Conservation (phyloP, 2,113 vertebrate genomes). For the Sclerurus mexicanus region DNA sequence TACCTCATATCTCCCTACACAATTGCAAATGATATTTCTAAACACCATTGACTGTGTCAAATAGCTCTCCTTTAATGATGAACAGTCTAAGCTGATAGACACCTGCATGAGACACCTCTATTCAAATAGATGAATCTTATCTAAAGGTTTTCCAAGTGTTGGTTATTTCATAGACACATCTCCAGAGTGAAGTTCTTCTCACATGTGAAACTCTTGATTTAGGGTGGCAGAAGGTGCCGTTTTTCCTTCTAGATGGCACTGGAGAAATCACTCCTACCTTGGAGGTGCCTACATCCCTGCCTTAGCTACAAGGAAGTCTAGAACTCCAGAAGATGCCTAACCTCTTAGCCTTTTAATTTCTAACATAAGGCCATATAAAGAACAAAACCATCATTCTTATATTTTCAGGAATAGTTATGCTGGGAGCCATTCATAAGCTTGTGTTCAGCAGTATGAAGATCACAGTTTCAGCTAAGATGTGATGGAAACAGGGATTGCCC, state of each 20-base stretch:
- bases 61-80: neutral
- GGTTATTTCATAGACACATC: neutral
- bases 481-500: neutral
- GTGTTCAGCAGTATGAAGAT: neutral
- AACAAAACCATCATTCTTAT: neutral
- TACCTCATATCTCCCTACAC: neutral
- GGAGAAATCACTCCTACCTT: neutral
- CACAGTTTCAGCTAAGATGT: neutral
- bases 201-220: accelerated
- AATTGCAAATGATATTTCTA: neutral
- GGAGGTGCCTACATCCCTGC: neutral
- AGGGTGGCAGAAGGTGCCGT: neutral
- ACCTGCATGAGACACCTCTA: accelerated
- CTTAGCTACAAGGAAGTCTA: neutral
- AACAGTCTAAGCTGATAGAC: neutral
- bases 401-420: neutral
- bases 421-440: neutral
- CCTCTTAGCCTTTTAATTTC: neutral
- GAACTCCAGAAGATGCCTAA: neutral
- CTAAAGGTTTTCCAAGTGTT: neutral
- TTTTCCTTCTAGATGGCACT: neutral
- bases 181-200: neutral
- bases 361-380: neutral
- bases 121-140: neutral
- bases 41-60: accelerated